phyloP scores from a whole-genome alignment of 2,888 invertebrate species.

The Thysanoteuthis rhombus region DNA sequence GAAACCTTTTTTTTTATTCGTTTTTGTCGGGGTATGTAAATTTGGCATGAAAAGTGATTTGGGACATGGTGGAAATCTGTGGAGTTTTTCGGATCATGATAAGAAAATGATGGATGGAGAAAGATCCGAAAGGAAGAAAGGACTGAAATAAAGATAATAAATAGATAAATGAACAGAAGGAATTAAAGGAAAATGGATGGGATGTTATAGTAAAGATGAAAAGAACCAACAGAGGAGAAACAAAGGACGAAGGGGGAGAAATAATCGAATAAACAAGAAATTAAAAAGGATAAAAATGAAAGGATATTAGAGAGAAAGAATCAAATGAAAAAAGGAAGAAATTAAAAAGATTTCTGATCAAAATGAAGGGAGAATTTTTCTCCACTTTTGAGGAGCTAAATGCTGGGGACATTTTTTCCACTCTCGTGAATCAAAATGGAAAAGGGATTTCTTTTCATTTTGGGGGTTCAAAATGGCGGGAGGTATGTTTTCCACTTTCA shows the following conservation, averaged over 20 bases:
- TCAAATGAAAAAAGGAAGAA: too few relatives aligned
- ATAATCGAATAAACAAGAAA: not conserved
- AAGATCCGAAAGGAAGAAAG: not conserved
- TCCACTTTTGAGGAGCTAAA: too few relatives aligned
- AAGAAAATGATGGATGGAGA: not conserved
- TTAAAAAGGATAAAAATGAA: too few relatives aligned
- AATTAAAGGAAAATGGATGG: too few relatives aligned
- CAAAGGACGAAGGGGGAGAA: not conserved
- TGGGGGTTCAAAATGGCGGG: too few relatives aligned
- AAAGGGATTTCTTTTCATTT: too few relatives aligned
- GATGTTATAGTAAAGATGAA: not conserved
- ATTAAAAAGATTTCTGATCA: too few relatives aligned
- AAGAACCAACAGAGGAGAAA: not conserved
- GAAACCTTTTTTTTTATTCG: not conserved
- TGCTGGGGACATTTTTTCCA: too few relatives aligned
- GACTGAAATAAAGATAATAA: not conserved
- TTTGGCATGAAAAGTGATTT: not conserved
- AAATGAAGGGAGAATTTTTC: too few relatives aligned
- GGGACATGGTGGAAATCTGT: not conserved
- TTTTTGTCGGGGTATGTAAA: not conserved
- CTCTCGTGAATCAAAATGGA: too few relatives aligned
- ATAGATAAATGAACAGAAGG: not conserved
- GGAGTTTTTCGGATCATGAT: not conserved
- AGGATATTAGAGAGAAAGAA: too few relatives aligned
- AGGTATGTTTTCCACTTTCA: too few relatives aligned